A percentile compares a stretch with the other conserved stretches of the same genome.
Conservation (phyloP, 2,888 invertebrate genomes). For the Morinoia aosen region DNA sequence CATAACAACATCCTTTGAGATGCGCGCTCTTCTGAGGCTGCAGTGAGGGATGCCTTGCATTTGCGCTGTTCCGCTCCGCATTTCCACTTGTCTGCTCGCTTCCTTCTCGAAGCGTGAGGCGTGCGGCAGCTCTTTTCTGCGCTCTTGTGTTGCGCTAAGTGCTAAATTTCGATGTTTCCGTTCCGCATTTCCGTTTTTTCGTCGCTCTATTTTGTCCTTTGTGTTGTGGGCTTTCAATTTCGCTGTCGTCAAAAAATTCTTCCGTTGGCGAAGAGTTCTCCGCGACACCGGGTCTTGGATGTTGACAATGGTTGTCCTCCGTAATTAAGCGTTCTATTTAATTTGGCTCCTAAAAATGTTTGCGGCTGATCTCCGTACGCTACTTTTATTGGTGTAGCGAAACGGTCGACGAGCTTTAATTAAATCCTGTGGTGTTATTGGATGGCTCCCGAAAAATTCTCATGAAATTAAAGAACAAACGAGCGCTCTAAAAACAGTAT, state of each 20-base stretch:
- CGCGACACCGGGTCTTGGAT: background rate
- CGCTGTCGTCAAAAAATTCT: background rate
- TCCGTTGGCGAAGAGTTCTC: background rate
- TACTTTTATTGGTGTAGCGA: background rate
- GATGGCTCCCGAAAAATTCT: background rate
- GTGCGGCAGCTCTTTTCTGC: background rate
- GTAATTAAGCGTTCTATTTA: constrained; percentile 19
- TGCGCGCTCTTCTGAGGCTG: background rate
- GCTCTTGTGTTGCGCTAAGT: background rate
- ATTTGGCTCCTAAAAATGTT: background rate
- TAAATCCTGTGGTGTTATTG: constrained; percentile 27
- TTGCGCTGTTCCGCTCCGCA: background rate
- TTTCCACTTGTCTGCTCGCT: background rate
- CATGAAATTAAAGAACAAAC: constrained; percentile 15
- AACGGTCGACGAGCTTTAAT: constrained; percentile 8
- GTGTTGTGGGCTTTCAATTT: constrained; percentile 6
- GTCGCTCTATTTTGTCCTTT: background rate
- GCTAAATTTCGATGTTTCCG: background rate
- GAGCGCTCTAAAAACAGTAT: background rate
- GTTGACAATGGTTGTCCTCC: background rate
- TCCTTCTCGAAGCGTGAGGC: background rate
- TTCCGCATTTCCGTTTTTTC: background rate
- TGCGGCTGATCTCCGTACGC: background rate
- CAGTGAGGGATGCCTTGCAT: background rate
- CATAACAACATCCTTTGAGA: background rate